Evolutionary conservation across 1,140 invertebrate species (phyloP), one percentile per base, ranked within the genome.

Genomic region (Dendrolimus kikuchii): DNA sequence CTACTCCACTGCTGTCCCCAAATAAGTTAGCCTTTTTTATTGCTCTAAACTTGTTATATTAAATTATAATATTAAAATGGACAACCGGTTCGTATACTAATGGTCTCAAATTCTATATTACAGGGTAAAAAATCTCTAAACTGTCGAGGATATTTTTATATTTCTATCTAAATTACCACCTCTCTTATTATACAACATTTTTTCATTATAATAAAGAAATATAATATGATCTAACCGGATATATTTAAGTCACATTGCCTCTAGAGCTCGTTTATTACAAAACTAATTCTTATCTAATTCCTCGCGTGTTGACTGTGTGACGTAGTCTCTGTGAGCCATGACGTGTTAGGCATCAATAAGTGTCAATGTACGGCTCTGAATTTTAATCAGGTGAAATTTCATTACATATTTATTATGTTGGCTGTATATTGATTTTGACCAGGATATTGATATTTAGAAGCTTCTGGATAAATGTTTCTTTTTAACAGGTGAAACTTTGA

Each of bases 361-460:
- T 58, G 66, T 66, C 58, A 64, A 51, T 39, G 48, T 42, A 53
- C 53, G 43, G 45, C 10, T 64, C 59, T 59, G 77, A 59, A 81
- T 81, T 58, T 60, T 64, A 75, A 81, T 71, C 48, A 63, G 61
- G 75, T 62, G 77, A 81, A 81, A 81, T 77, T 81, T 62, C 67
- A 64, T 55, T 71, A 8, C 62, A 53, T 64, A 64, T 65, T 62
- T 66, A 66, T 66, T 70, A 65, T 68, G 63, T 60, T 59, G 64
- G 49, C 51, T 23, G 23, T 23, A 23, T 50, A 37, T 37, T 38
- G 46, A 38, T 52, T 6, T 40, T 61, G 51, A 71, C 65, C 72
- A 72, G 67, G 67, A 70, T 70, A 58, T 62, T 6, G 56, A 51
- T 38, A 59, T 62, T 60, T 66, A 61, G 63, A 66, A 66, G 48